Evolutionary conservation across 2,797 vertebrate genomes (phyloP).

Genomic region (Arnoldichthys spilopterus): DNA sequence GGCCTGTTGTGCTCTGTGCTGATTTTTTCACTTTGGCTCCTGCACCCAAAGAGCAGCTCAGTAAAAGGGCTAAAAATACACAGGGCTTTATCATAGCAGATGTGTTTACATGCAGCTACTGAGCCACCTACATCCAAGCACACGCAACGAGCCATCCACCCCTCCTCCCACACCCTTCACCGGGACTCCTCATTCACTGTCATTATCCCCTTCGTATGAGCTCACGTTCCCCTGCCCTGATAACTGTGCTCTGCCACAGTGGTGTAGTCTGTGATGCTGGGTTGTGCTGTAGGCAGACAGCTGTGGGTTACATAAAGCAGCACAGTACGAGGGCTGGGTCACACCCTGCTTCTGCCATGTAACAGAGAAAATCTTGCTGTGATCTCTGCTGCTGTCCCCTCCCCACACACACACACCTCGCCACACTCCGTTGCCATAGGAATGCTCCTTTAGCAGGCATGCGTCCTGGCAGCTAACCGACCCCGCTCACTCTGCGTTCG

Average conservation of each 20-base stretch:
- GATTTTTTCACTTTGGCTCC: conserved; percentile 48
- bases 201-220: conserved; percentile 10
- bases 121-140: neutral
- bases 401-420: conserved; percentile 10
- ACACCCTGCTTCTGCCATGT: conserved; percentile 31
- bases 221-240: neutral
- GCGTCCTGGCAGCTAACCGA: conserved; percentile 25
- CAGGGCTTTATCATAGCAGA: conserved; percentile 58
- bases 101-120: conserved; percentile 56
- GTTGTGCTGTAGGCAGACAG: conserved; percentile 21
- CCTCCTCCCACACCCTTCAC: neutral
- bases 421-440: conserved; percentile 56
- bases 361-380: conserved; percentile 26
- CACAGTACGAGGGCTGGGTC: conserved; percentile 38
- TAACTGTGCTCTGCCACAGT: neutral
- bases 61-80: conserved; percentile 53
- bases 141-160: neutral
- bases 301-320: conserved; percentile 31
- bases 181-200: neutral
- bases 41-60: conserved; percentile 25
- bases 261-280: neutral
- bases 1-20: conserved; percentile 38
- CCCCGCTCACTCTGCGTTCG: conserved; percentile 40
- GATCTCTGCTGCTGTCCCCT: conserved; percentile 26
- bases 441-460: conserved; percentile 50